These are phyloP conservation scores for Grammomys dolichurus DNA, from an alignment of 2,113 vertebrate species.

Conservation along the genomic window DNA sequence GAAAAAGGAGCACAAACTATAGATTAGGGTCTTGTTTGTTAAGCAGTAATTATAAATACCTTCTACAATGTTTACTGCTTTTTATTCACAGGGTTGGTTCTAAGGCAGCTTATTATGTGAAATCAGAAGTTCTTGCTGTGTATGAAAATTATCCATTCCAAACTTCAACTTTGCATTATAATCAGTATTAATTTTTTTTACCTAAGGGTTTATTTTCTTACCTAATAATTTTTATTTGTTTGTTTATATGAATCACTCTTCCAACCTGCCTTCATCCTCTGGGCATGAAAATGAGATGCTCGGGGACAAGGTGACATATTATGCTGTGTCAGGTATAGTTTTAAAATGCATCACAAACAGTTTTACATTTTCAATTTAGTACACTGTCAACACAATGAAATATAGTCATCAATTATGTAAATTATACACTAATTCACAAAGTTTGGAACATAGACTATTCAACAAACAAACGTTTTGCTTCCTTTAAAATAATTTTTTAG, in stretches of 20 bases:
- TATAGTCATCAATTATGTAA: slow-evolving; percentile 22
- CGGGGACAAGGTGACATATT: background rate
- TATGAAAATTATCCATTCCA: background rate
- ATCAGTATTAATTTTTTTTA: background rate
- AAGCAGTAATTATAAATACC: background rate
- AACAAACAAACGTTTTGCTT: background rate
- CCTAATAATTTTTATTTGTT: background rate
- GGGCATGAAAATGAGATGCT: background rate
- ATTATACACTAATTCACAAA: background rate
- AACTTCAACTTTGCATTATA: background rate
- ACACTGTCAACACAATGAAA: background rate
- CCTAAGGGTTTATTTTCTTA: background rate
- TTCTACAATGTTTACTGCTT: accelerated
- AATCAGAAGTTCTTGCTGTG: background rate
- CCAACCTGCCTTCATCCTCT: background rate
- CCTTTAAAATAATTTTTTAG: background rate
- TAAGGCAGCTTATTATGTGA: background rate
- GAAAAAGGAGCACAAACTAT: background rate
- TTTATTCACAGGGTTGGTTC: background rate
- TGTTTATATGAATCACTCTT: background rate
- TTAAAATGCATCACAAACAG: background rate
- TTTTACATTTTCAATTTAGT: slow-evolving; percentile 40
- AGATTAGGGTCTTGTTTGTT: background rate
- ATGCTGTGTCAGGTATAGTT: background rate
- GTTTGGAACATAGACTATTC: background rate